Evolutionary conservation across 2,113 vertebrate genomes (phyloP), one percentile per base, ranked within the genome.

Genomic region (Bucco capensis): DNA sequence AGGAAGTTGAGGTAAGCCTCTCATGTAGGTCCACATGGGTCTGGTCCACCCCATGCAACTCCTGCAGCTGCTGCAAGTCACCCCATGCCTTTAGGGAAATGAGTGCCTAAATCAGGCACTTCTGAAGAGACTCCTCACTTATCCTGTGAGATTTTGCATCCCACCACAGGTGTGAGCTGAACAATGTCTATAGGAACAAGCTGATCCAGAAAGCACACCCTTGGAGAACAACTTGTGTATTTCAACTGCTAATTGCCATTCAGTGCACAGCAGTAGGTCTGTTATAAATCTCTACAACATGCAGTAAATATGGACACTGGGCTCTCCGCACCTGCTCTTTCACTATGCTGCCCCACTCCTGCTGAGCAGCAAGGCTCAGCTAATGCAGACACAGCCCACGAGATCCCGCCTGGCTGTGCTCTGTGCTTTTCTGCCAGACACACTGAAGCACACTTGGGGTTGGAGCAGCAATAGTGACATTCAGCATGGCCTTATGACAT

Each of bases 381-480:
- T 62, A 22, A 73, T 10, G 78, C 46, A 40, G 73, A 37, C 53
- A 16, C 53, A 40, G 40, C 58, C 57, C 7, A 0, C 2, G 56
- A 67, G 51, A 51, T 44, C 42, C 58, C 83, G 81, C 94, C 69
- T 75, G 64, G 31, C 88, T 27, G 40, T 38, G 58, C 58, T 21
- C 8, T 6, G 0, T 4, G 56, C 49, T 42, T 12, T 81, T 33
- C 61, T 27, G 54, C 10, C 71, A 40, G 81, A 23, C 61, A 15
- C 31, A 0, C 27, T 28, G 40, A 25, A 30, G 62, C 49, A 37
- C 57, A 1, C 0, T 6, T 2, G 15, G 28, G 70, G 35, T 77
- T 10, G 27, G 38, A 56, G 49, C 3, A 0, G 76, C 73, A 25
- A 6, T 1, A 47, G 47, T 0, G 4, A 62, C 1, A 12, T 47